Conservation (phyloP, 2,888 invertebrate genomes). For the Reticulitermes lucifugus region DNA sequence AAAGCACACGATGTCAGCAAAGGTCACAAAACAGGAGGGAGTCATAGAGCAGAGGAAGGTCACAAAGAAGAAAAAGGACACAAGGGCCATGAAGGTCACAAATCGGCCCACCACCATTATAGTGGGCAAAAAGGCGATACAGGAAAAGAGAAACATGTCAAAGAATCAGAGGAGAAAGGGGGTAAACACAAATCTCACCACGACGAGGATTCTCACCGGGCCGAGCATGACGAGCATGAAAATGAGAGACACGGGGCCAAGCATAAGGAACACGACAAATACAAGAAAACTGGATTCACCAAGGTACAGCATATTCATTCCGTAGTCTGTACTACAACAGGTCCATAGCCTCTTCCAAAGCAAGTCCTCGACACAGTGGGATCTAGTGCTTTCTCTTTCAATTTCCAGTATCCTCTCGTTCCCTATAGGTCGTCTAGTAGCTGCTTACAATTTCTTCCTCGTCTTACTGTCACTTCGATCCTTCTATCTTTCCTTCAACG, state of each 20-base stretch:
- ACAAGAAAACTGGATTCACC: conserved; percentile 44
- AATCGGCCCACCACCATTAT: conserved; percentile 5
- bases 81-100: not conserved
- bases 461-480: too few species aligned
- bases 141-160: conserved; percentile 45
- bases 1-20: conserved; percentile 19
- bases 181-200: conserved; percentile 42
- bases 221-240: conserved; percentile 32
- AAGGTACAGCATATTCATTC: conserved; percentile 30
- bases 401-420: too few species aligned
- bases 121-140: conserved; percentile 36
- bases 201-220: conserved; percentile 37
- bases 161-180: conserved; percentile 45
- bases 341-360: too few species aligned
- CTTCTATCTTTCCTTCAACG: too few species aligned
- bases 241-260: conserved; percentile 23
- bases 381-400: too few species aligned
- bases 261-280: conserved; percentile 38
- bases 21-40: conserved; percentile 15
- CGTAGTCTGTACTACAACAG: not conserved
- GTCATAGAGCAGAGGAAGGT: not conserved
- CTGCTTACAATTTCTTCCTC: too few species aligned
- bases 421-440: too few species aligned
- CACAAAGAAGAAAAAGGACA: not conserved
- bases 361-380: too few species aligned